A percentile compares a stretch with the other conserved stretches of the same genome.
Evolutionary conservation across 2,797 vertebrate genomes (phyloP).

Genomic region (Enteromius thamalakanensis): DNA sequence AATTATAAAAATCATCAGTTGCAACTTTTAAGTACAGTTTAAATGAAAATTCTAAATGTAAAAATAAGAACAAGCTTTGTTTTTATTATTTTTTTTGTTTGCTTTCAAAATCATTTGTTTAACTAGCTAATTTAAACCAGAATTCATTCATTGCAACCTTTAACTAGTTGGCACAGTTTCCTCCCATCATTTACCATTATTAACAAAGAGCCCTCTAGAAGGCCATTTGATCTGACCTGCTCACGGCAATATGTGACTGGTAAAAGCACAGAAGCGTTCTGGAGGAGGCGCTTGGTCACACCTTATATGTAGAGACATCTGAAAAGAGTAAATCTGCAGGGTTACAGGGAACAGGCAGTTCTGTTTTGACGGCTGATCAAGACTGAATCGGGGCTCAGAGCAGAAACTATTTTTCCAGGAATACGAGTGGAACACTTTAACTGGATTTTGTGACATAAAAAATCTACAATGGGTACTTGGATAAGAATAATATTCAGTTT

Average conservation of each 20-base stretch:
- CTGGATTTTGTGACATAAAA: background rate
- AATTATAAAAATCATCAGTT: background rate
- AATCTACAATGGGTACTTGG: constrained; percentile 59
- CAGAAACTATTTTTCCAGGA: constrained; percentile 20
- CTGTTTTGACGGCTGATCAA: constrained; percentile 49
- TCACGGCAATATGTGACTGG: constrained; percentile 26
- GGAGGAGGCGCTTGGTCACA: constrained; percentile 65
- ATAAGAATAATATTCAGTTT: constrained; percentile 70
- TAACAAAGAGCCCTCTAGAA: background rate
- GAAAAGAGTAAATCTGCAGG: constrained; percentile 59
- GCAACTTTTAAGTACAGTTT: background rate
- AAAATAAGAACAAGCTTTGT: background rate
- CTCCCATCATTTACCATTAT: background rate
- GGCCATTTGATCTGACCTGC: constrained; percentile 27
- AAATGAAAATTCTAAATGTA: background rate
- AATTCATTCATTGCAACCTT: background rate
- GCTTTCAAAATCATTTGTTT: background rate
- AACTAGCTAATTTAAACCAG: background rate
- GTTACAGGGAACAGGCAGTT: constrained; percentile 31
- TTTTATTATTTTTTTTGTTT: background rate
- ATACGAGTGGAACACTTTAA: constrained; percentile 5
- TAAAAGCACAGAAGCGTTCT: constrained; percentile 40
- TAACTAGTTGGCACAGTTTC: background rate
- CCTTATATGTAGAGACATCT: constrained; percentile 57
- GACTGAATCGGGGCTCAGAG: constrained; percentile 28